Percentiles rank a stretch among this genome's conserved stretches.
Conservation (phyloP, 2,797 vertebrate species). For the Sebastiscus tertius region DNA sequence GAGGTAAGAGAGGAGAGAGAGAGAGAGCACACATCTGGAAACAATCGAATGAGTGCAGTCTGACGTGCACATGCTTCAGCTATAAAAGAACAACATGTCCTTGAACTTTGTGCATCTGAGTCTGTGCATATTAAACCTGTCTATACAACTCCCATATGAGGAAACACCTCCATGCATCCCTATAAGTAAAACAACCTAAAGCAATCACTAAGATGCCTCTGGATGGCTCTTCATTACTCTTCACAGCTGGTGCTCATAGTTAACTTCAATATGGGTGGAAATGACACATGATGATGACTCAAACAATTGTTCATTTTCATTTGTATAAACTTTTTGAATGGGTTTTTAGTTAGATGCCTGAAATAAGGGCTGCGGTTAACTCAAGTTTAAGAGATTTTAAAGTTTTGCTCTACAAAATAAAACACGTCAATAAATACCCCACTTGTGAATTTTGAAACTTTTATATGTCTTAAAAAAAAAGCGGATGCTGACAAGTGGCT, state of each 20-base stretch:
- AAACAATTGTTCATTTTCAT: background rate
- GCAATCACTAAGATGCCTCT: background rate
- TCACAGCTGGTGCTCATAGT: background rate
- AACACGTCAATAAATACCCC: too few relatives aligned
- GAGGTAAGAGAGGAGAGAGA: constrained; percentile 30
- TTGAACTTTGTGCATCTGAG: constrained; percentile 38
- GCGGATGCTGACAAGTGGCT: too few relatives aligned
- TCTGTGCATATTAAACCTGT: constrained; percentile 27
- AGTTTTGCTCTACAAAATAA: too few relatives aligned
- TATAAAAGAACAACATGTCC: constrained; percentile 81
- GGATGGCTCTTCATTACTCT: background rate
- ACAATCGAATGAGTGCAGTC: constrained; percentile 65
- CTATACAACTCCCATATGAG: background rate
- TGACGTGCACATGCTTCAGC: constrained; percentile 72
- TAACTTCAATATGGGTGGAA: background rate
- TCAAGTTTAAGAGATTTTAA: too few relatives aligned
- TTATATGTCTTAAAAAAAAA: too few relatives aligned
- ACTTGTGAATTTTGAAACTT: too few relatives aligned
- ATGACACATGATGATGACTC: background rate
- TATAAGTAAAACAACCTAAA: background rate
- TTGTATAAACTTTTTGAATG: background rate
- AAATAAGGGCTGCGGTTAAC: too few relatives aligned
- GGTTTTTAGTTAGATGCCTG: too few relatives aligned
- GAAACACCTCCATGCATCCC: constrained; percentile 2
- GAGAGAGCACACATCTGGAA: constrained; percentile 81